Evolutionary conservation across 2,113 vertebrate species (phyloP).

Genomic region (Cynoglossus semilaevis): DNA sequence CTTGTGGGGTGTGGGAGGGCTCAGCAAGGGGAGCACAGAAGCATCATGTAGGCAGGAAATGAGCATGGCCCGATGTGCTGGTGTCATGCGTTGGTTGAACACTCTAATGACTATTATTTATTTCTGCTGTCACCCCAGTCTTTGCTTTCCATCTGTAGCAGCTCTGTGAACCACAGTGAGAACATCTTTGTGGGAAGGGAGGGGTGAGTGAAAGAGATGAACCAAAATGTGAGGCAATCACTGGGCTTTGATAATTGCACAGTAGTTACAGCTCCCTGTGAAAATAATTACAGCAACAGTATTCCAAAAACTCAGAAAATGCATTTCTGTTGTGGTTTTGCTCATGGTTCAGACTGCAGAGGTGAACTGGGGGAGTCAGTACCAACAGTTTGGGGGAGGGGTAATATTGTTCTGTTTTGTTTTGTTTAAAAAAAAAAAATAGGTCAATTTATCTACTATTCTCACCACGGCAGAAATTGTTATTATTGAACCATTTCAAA

Average conservation of each 20-base stretch:
- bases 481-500: too few relatives aligned
- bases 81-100: slow-evolving; percentile 51
- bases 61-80: slow-evolving; percentile 40
- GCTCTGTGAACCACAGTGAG: slow-evolving; percentile 60
- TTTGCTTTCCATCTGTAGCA: slow-evolving; percentile 58
- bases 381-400: too few relatives aligned
- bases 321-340: slow-evolving; percentile 2
- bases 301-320: slow-evolving; percentile 27
- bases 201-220: background rate
- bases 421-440: too few relatives aligned
- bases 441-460: too few relatives aligned
- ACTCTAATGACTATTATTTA: slow-evolving; percentile 75
- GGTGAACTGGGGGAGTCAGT: too few relatives aligned
- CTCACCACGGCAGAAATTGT: too few relatives aligned
- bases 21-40: slow-evolving; percentile 21
- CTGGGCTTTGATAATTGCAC: slow-evolving; percentile 68
- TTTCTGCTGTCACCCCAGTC: slow-evolving; percentile 59
- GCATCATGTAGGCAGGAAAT: slow-evolving; percentile 49
- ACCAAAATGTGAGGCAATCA: slow-evolving; percentile 47
- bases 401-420: too few relatives aligned
- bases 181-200: slow-evolving; percentile 50
- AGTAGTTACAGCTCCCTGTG: slow-evolving; percentile 48
- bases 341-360: too few relatives aligned
- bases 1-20: slow-evolving; percentile 22
- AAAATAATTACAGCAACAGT: slow-evolving; percentile 48